A percentile compares a stretch with the other conserved stretches of the same genome.
Conservation (phyloP, 1,140 invertebrate genomes). For the Drosophila kepulauana region DNA sequence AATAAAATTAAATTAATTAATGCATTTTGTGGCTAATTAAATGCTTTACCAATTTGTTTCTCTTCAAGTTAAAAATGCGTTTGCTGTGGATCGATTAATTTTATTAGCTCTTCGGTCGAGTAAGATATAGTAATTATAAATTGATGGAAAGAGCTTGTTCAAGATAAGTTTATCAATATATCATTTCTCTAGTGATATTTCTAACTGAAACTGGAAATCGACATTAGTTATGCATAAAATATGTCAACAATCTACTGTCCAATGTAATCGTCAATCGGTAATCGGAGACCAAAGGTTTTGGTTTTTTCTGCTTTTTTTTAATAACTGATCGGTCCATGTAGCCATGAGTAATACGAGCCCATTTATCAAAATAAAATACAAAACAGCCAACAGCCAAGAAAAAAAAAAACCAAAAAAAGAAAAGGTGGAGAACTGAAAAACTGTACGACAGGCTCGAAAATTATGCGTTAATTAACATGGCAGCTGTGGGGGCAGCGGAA, state of each 20-base stretch:
- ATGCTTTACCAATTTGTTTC: constrained; percentile 2
- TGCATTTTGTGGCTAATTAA: not conserved
- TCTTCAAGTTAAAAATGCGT: not conserved
- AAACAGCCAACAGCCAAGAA: constrained; percentile 21
- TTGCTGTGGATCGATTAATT: not conserved
- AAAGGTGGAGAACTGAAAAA: constrained; percentile 34
- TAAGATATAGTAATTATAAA: not conserved
- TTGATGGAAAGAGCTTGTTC: not conserved
- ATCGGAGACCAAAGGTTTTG: constrained; percentile 47
- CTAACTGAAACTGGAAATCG: constrained; percentile 5
- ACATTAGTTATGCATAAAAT: constrained; percentile 32
- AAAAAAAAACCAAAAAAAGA: constrained; percentile 2
- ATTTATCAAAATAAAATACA: constrained; percentile 66
- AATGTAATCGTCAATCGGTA: constrained; percentile 39
- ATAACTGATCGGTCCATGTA: constrained; percentile 53
- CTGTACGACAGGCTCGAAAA: constrained; percentile 63
- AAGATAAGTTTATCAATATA: not conserved
- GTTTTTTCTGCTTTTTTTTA: constrained; percentile 3
- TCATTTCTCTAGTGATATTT: not conserved
- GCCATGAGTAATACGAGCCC: constrained; percentile 43
- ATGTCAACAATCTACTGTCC: constrained; percentile 15
- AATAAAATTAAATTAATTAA: constrained; percentile 25
- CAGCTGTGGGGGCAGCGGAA: constrained; percentile 52
- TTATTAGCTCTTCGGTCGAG: not conserved
- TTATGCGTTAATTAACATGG: constrained; percentile 75